These are phyloP conservation scores for Adrianichthys oophorus DNA, from an alignment of 2,797 vertebrate genomes.

Conservation along the genomic window DNA sequence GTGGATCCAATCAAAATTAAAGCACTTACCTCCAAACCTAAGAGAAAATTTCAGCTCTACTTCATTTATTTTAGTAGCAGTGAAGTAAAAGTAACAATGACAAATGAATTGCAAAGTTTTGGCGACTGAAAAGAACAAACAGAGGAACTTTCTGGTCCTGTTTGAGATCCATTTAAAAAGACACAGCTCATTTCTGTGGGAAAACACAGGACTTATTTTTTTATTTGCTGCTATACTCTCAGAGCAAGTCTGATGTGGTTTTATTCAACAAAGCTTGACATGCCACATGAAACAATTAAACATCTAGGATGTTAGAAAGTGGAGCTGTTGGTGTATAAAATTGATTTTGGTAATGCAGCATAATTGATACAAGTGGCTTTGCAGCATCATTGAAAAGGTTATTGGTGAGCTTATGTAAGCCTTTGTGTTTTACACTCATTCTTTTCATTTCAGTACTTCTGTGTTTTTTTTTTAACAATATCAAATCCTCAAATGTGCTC, in stretches of 20 bases:
- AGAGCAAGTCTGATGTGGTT: conserved; percentile 31
- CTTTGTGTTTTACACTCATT: conserved; percentile 8
- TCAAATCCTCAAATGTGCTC: not conserved
- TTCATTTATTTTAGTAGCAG: not conserved
- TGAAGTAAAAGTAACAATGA: not conserved
- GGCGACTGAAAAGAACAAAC: no score
- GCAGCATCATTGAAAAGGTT: conserved; percentile 24
- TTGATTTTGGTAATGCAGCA: conserved; percentile 64
- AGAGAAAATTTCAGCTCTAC: not conserved
- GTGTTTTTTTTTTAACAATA: no score
- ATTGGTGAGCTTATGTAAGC: conserved; percentile 22
- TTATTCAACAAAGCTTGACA: conserved; percentile 50
- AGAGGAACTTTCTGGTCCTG: no score
- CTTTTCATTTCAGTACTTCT: no score
- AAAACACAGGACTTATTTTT: conserved; percentile 36
- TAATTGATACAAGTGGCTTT: conserved; percentile 57
- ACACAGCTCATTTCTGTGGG: conserved; percentile 38
- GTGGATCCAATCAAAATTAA: not conserved
- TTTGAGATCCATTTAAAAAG: not conserved
- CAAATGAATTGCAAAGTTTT: no score
- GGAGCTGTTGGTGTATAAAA: conserved; percentile 70
- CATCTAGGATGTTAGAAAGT: conserved; percentile 22
- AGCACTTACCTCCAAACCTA: not conserved
- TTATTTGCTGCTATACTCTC: conserved; percentile 30
- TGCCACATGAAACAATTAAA: conserved; percentile 67